Percentiles rank a stretch among this genome's conserved stretches.
Conservation (phyloP, 2,797 vertebrate species). For the Ibycter americanus region DNA sequence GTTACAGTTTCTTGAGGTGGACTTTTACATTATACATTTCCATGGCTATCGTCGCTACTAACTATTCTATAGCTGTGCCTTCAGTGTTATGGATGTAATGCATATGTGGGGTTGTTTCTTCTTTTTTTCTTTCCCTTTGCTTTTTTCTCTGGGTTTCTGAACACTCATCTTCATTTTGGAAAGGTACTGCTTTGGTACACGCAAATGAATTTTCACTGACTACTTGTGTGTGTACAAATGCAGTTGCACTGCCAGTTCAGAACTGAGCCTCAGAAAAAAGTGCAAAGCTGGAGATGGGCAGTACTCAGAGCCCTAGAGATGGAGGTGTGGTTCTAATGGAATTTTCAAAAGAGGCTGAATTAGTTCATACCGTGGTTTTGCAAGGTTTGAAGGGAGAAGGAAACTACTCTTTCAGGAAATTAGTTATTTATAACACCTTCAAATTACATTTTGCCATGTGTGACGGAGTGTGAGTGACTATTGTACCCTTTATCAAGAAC, state of each 20-base stretch:
- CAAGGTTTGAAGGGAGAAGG: neutral
- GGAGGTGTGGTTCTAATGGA: neutral
- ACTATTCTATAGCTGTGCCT: neutral
- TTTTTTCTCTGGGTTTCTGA: neutral
- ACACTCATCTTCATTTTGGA: neutral
- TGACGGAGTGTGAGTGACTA: neutral
- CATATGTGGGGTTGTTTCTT: rapidly evolving
- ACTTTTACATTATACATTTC: neutral
- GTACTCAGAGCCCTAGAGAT: neutral
- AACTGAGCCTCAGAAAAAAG: neutral
- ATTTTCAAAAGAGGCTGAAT: neutral
- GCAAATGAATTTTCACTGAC: neutral
- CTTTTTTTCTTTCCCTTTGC: neutral
- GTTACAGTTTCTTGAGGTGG: neutral
- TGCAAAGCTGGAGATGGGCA: neutral
- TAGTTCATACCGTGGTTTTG: neutral
- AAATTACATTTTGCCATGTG: neutral
- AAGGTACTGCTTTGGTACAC: neutral
- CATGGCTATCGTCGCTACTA: neutral
- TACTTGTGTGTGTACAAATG: neutral
- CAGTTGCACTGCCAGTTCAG: neutral
- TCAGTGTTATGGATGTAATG: neutral
- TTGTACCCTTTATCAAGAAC: neutral
- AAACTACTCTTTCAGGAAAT: neutral
- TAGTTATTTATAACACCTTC: neutral